Evolutionary conservation across 2,797 vertebrate species (phyloP).

Genomic region (Chromis chromis): DNA sequence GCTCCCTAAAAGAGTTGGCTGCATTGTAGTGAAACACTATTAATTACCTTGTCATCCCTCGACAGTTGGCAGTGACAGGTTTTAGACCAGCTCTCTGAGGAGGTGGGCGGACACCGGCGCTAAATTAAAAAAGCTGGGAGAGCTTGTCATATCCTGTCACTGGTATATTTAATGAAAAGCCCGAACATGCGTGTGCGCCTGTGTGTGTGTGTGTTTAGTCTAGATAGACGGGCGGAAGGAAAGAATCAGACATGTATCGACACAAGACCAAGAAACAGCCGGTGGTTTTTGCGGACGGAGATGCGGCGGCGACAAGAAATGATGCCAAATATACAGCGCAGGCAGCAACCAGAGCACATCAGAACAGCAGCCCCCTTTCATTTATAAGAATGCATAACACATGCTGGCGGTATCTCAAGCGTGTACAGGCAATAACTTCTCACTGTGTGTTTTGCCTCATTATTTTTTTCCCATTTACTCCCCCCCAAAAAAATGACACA

Average conservation of each 20-base stretch:
- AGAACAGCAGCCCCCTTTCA: not conserved
- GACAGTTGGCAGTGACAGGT: slow-evolving; percentile 74
- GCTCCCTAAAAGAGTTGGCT: slow-evolving; percentile 53
- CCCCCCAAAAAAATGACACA: not conserved
- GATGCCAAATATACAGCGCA: slow-evolving; percentile 27
- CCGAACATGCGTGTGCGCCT: not conserved
- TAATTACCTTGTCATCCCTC: slow-evolving; percentile 81
- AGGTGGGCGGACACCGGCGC: slow-evolving; percentile 65
- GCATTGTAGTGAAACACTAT: slow-evolving; percentile 71
- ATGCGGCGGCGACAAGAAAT: slow-evolving; percentile 37
- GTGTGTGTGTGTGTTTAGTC: slow-evolving; percentile 29
- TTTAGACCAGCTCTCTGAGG: slow-evolving; percentile 71
- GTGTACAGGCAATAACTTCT: not conserved
- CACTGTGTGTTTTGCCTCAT: slow-evolving; percentile 5
- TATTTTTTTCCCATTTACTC: slow-evolving; percentile 2
- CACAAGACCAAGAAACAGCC: slow-evolving; percentile 52
- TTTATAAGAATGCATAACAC: slow-evolving; percentile 2
- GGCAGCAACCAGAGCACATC: not conserved
- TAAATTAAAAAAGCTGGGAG: slow-evolving; percentile 74
- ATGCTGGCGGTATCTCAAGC: slow-evolving; percentile 10
- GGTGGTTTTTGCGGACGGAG: slow-evolving; percentile 38
- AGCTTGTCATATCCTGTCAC: slow-evolving; percentile 74
- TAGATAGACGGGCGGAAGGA: slow-evolving; percentile 49
- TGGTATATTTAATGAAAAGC: slow-evolving; percentile 69
- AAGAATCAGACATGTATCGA: slow-evolving; percentile 26